A percentile compares a stretch with the other conserved stretches of the same genome.
Conservation (phyloP, 2,888 invertebrate species). For the Notocelia uddmanniana region DNA sequence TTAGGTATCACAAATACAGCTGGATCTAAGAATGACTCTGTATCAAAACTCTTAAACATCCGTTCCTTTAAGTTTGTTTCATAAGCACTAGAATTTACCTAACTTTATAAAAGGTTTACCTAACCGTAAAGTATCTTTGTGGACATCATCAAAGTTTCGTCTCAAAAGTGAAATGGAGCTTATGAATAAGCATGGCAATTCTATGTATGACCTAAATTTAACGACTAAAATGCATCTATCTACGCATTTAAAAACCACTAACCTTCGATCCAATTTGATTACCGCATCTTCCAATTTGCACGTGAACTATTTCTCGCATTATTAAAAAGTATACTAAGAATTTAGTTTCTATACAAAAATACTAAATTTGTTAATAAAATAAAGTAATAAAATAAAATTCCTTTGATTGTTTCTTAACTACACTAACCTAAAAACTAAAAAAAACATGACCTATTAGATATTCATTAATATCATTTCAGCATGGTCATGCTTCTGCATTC, state of each 20-base stretch:
- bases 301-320: constrained; percentile 93
- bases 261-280: constrained; percentile 93
- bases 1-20: too few relatives aligned
- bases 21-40: too few relatives aligned
- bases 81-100: too few relatives aligned
- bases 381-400: constrained; percentile 7
- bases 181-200: too few relatives aligned
- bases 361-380: constrained; percentile 20
- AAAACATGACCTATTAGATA: constrained; percentile 45
- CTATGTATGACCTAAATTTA: not conserved
- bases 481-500: constrained; percentile 11
- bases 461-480: not conserved
- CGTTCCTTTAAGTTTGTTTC: too few relatives aligned
- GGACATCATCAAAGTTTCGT: too few relatives aligned
- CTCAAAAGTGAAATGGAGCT: too few relatives aligned
- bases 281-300: constrained; percentile 87
- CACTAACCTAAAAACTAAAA: constrained; percentile 55
- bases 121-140: too few relatives aligned
- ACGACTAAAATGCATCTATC: not conserved
- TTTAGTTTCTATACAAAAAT: constrained; percentile 57
- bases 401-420: constrained; percentile 11
- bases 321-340: constrained; percentile 55
- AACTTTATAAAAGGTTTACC: too few relatives aligned
- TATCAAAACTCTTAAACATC: too few relatives aligned
- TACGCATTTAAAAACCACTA: constrained; percentile 52